phyloP scores from a whole-genome alignment of 2,797 vertebrate species.

The Cyprinodon diabolis region DNA sequence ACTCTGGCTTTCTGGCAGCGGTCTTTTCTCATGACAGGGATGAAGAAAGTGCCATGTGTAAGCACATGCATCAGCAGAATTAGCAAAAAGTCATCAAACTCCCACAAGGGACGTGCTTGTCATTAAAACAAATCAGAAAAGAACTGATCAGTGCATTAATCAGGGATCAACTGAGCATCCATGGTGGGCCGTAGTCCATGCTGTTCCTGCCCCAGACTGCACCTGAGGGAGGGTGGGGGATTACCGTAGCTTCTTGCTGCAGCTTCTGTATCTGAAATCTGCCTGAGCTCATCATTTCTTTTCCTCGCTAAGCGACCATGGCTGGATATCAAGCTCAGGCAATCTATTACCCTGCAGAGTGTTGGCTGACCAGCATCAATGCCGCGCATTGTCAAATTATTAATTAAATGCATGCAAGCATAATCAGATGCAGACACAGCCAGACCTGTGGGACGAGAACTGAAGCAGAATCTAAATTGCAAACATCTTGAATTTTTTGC shows the following conservation, averaged over 20 bases:
- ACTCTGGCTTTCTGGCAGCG: conserved; percentile 60
- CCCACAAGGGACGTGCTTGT: conserved; percentile 77
- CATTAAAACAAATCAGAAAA: conserved; percentile 84
- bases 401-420: conserved; percentile 73
- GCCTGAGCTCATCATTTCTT: conserved; percentile 75
- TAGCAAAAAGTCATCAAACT: conserved; percentile 82
- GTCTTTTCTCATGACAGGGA: conserved; percentile 53
- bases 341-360: conserved; percentile 70
- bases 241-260: conserved; percentile 53
- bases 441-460: conserved; percentile 66
- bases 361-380: conserved; percentile 69
- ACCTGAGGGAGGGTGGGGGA: conserved; percentile 72
- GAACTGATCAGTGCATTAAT: conserved; percentile 90
- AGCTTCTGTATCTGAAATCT: conserved; percentile 73
- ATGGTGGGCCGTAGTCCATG: conserved; percentile 47
- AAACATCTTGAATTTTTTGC: conserved; percentile 42
- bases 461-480: conserved; percentile 73
- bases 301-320: conserved; percentile 49
- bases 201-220: conserved; percentile 48
- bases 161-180: conserved; percentile 68
- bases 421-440: conserved; percentile 74
- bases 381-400: conserved; percentile 70
- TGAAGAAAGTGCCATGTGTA: conserved; percentile 60
- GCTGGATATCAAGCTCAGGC: conserved; percentile 64
- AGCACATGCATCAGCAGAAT: conserved; percentile 83